phyloP scores from a whole-genome alignment of 2,797 vertebrate genomes.

The Babyrousa celebensis region DNA sequence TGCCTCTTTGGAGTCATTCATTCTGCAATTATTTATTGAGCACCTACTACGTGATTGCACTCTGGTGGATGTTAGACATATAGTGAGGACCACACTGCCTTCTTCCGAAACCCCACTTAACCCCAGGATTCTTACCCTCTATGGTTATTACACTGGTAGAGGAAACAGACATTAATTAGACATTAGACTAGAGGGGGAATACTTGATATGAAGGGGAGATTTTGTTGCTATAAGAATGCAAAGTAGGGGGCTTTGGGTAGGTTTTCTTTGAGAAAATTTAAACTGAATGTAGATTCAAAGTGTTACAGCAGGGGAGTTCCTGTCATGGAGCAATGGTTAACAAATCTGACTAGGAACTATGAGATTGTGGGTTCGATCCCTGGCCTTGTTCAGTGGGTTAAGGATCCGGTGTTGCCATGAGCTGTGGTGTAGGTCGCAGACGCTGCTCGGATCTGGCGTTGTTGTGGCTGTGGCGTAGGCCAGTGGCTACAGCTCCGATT shows the following conservation, averaged over 20 bases:
- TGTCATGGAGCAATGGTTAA: no score
- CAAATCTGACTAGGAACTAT: no score
- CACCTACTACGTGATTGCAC: neutral
- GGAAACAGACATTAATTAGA: neutral
- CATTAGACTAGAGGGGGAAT: neutral
- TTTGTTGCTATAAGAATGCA: neutral
- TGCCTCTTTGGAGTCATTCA: neutral
- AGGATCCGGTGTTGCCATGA: no score
- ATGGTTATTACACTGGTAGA: neutral
- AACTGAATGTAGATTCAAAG: neutral
- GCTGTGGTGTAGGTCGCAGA: no score
- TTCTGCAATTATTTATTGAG: neutral
- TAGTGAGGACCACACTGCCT: neutral
- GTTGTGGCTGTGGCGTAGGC: no score
- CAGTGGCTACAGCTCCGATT: no score
- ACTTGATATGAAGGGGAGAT: neutral
- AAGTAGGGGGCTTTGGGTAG: neutral
- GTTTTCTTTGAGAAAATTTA: neutral
- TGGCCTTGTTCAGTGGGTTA: no score
- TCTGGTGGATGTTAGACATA: neutral
- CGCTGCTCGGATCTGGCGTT: no score
- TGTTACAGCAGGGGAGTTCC: no score
- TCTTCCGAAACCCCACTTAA: neutral
- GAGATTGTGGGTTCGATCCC: no score
- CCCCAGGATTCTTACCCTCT: neutral